Conservation (phyloP, 1,140 invertebrate species). For the Marisa cornuarietis region DNA sequence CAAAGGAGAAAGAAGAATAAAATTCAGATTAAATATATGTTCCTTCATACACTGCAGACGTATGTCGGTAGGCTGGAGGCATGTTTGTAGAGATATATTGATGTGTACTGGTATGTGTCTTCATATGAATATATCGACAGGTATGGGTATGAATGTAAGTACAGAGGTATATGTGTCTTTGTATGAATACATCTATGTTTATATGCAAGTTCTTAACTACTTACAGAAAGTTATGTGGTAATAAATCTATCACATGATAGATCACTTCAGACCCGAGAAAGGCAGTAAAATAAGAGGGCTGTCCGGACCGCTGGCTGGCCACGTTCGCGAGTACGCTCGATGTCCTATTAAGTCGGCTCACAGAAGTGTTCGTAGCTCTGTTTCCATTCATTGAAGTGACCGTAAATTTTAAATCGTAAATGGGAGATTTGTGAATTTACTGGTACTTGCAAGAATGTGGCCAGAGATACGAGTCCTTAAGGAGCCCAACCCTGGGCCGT, state of each 20-base stretch:
- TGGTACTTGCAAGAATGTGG: too few species aligned
- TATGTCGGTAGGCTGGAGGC: too few species aligned
- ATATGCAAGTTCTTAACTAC: neutral
- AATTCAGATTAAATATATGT: neutral
- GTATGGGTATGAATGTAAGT: neutral
- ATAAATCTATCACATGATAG: too few species aligned
- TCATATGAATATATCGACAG: neutral
- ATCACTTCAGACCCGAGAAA: too few species aligned
- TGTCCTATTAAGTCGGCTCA: neutral
- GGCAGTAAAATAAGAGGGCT: too few species aligned
- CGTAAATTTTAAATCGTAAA: too few species aligned
- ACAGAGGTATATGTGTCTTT: neutral
- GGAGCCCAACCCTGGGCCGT: too few species aligned
- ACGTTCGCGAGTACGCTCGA: neutral
- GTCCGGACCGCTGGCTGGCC: too few species aligned
- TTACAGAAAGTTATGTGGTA: too few species aligned
- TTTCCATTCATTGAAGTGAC: neutral
- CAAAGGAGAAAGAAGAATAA: neutral
- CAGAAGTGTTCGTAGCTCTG: neutral
- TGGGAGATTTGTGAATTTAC: too few species aligned
- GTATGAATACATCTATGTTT: slow-evolving; percentile 14
- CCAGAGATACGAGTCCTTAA: too few species aligned
- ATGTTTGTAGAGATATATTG: too few species aligned
- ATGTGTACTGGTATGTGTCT: neutral
- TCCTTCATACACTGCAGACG: neutral